A percentile compares a stretch with the other conserved stretches of the same genome.
phyloP scores from a whole-genome alignment of 2,888 invertebrate genomes.

The Norana najaformis region DNA sequence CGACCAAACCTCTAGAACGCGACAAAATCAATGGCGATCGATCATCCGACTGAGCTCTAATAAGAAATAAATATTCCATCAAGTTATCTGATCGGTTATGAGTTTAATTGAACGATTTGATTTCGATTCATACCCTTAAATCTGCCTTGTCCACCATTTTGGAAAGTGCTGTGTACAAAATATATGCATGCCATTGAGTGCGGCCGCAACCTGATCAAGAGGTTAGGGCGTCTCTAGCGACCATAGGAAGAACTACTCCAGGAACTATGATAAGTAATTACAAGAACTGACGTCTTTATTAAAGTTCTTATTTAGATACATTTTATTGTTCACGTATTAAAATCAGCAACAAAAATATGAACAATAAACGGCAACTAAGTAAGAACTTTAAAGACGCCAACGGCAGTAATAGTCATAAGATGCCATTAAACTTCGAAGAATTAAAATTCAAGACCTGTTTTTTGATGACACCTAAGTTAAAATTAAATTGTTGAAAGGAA shows the following conservation, averaged over 20 bases:
- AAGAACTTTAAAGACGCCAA: too few relatives aligned
- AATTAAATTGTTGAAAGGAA: background rate
- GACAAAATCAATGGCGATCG: background rate
- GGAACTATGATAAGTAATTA: background rate
- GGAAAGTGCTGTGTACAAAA: constrained; percentile 18
- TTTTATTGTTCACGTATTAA: too few relatives aligned
- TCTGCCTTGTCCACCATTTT: constrained; percentile 30
- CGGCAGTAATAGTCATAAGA: too few relatives aligned
- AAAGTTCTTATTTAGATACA: too few relatives aligned
- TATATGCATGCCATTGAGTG: constrained; percentile 19
- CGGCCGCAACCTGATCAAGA: background rate
- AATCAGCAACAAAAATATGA: too few relatives aligned
- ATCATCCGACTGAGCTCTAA: background rate
- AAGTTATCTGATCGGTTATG: background rate
- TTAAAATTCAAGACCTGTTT: too few relatives aligned
- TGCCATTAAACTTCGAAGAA: too few relatives aligned
- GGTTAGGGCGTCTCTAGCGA: background rate
- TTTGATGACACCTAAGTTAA: too few relatives aligned
- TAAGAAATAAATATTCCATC: background rate
- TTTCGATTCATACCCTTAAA: constrained; percentile 20
- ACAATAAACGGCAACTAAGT: too few relatives aligned
- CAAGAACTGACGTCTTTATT: too few relatives aligned
- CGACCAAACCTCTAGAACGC: background rate
- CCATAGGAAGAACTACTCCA: background rate
- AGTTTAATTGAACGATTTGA: background rate